Evolutionary conservation across 2,888 invertebrate genomes (phyloP), one percentile per base, ranked within the genome.

Genomic region (Dendrolimus pini): DNA sequence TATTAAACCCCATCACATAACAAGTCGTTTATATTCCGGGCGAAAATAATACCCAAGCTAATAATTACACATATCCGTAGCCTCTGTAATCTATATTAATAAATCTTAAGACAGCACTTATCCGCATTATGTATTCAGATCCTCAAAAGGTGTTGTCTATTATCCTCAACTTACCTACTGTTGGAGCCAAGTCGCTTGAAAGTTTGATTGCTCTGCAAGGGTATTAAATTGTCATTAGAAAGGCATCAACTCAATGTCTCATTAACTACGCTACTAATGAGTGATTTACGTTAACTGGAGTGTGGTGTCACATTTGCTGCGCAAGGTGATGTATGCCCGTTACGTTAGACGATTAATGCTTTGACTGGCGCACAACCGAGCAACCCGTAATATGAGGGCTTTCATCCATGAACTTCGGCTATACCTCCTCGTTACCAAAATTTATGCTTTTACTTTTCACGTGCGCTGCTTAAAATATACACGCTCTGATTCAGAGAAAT

Each of bases 211-310:
- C 81, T 80, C 77, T 69, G 80, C 74, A 79, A 77, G 77, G 81
- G 77, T 78, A 85, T 85, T 81, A 83, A 82, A 83, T 82, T 83
- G 79, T 81, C 82, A 82, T 87, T 86, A 85, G 81, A 77, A 78
- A 80, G 77, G 71, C 80, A 80, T 78, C 75, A 70, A 77, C 74
- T 72, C 72, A 77, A 80, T 75, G 72, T 74, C 70, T 78, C 80
- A 80, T 85, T 83, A 85, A 78, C 74, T 77, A 74, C 67, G 73
- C 73, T 72, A 74, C 72, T 81, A 82, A 85, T 85, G 78, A 85
- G 75, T 83, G 83, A 85, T 85, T 80, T 82, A 80, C 72, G 82
- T 75, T 77, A 80, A 81, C 79, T 82, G 73, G 76, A 82, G 80
- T 82, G 76, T 80, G 80, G 70, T 75, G 80, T 79, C 74, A 75